Percentiles rank a stretch among this genome's conserved stretches.
phyloP scores from a whole-genome alignment of 1,140 invertebrate species.

The Parapsyche elsis region DNA sequence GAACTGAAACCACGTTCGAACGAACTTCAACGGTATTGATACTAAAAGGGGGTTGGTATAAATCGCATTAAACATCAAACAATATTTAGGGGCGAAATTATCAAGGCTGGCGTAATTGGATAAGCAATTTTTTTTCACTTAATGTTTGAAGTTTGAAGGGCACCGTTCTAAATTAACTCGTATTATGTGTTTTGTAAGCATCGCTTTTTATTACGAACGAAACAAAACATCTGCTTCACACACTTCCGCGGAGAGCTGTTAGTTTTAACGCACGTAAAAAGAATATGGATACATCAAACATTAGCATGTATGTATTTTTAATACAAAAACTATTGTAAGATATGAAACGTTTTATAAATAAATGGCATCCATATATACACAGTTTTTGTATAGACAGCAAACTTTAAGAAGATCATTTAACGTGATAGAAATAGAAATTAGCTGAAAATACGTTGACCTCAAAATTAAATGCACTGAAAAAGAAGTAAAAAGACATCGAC shows the following conservation, averaged over 20 bases:
- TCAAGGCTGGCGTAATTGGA: no score
- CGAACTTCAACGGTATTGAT: not conserved
- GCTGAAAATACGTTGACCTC: slow-evolving; percentile 9
- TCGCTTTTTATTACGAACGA: slow-evolving; percentile 7
- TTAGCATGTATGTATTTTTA: slow-evolving; percentile 13
- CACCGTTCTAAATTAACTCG: not conserved
- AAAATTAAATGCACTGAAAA: slow-evolving; percentile 3
- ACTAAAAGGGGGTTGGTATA: not conserved
- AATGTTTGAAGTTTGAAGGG: slow-evolving; percentile 19
- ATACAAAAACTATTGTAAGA: slow-evolving; percentile 2
- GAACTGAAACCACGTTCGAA: no score
- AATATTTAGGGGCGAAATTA: no score
- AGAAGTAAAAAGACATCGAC: not conserved
- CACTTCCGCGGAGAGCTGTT: slow-evolving; percentile 11
- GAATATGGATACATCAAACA: slow-evolving; percentile 5
- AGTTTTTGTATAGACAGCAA: not conserved
- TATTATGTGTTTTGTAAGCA: slow-evolving; percentile 11
- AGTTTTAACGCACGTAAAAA: slow-evolving; percentile 3
- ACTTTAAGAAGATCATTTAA: not conserved
- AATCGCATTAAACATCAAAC: no score
- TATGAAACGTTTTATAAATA: not conserved
- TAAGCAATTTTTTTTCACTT: no score
- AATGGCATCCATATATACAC: not conserved
- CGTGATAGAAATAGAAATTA: not conserved
- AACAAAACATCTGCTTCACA: slow-evolving; percentile 26